phyloP scores from a whole-genome alignment of 92 coral and sea anemone genomes.

The Actinostola sp. region DNA sequence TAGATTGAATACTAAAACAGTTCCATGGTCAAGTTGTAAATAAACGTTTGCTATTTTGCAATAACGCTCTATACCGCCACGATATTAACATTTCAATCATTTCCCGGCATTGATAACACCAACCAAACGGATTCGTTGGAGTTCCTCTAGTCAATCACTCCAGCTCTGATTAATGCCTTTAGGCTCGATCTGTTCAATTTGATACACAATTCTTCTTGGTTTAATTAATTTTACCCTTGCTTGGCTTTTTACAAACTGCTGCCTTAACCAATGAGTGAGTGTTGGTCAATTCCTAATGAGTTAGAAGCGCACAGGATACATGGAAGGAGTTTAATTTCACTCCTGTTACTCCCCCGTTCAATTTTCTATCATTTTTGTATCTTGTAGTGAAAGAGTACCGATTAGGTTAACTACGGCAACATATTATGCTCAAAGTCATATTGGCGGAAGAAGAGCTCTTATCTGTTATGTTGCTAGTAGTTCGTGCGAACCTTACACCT shows the following conservation, averaged over 20 bases:
- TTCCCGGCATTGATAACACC: not conserved
- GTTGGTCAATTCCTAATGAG: constrained; percentile 18
- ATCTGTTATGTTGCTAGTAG: constrained; percentile 67
- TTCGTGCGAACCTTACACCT: constrained; percentile 93
- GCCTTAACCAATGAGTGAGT: constrained; percentile 16
- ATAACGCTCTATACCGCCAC: no score
- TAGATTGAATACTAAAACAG: no score
- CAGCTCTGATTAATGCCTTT: constrained; percentile 15
- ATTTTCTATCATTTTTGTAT: constrained; percentile 34
- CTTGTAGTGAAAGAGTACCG: constrained; percentile 65
- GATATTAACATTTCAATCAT: not conserved
- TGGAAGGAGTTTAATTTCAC: constrained; percentile 23
- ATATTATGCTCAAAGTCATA: constrained; percentile 69
- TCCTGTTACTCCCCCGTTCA: constrained; percentile 40
- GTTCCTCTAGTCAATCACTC: constrained; percentile 1
- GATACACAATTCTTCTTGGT: not conserved
- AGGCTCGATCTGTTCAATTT: not conserved
- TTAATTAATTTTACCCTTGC: not conserved
- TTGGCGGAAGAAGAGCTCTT: constrained; percentile 86
- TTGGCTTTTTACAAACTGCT: not conserved
- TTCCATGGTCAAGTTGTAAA: no score
- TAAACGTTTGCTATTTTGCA: no score
- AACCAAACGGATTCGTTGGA: not conserved
- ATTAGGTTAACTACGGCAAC: constrained; percentile 66
- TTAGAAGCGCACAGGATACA: constrained; percentile 35